Base-by-base conservation (phyloP, 1,140 invertebrate species). In the Drosophila kepulauana region DNA sequence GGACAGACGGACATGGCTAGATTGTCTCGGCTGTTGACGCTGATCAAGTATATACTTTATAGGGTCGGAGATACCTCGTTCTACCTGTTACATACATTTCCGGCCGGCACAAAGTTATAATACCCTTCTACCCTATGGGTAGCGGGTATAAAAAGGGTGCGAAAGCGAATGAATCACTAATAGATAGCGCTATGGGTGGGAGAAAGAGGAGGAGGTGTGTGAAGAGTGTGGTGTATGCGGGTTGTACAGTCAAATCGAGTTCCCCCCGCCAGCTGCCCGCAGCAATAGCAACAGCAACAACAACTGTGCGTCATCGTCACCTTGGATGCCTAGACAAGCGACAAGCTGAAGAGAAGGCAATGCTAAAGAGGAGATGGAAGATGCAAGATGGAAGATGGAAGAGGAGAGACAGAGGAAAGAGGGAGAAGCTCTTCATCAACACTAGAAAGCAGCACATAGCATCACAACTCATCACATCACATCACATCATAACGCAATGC, bases 281-380 rank as follows among this genome's bases (percentile, higher is more conserved):
- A 66, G 20, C 20, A 25, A 25, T 33, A 8, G 20, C 30, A 33
- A 33, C 33, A 8, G 5, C 33, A 33, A 33, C 51, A 46, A 38
- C 67, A 54, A 70, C 57, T 49, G 64, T 73, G 70, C 70, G 70
- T 73, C 70, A 73, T 67, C 70, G 67, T 67, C 70, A 73, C 70
- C 70, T 73, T 73, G 70, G 38, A n/a, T 35, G 38, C 33, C 65
- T 58, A 51, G 28, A 54, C 16, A 15, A 28, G 43, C 13, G 8
- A 16, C 20, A 25, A 25, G 20, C 20, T 25, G 20, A 25, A 25
- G 20, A 25, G 20, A 25, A 25, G 3, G 20, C 20, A 25, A 25
- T 25, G 20, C 20, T 3, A 25, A 25, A 25, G 20, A 25, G 20
- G 20, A 6, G 35, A 33, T 33, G 8, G 69, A 25, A 57, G 49